phyloP scores from a whole-genome alignment of 2,888 invertebrate species.

The Drosophila austrosaltans region DNA sequence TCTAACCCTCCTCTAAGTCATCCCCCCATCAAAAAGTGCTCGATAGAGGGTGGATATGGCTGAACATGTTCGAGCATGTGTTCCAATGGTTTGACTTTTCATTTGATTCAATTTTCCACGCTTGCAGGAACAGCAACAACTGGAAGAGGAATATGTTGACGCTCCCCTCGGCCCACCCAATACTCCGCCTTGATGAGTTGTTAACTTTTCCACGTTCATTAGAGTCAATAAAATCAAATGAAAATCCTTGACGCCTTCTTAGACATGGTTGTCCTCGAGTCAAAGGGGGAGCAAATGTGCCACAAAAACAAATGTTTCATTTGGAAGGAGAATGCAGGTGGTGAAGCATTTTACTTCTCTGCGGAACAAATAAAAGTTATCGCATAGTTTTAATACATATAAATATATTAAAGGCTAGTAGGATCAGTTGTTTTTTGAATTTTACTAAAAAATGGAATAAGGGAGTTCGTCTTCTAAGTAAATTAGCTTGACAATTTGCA shows the following conservation, averaged over 20 bases:
- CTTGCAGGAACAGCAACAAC: slow-evolving; percentile 5
- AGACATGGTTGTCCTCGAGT: slow-evolving; percentile 47
- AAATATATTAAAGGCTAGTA: too few species aligned
- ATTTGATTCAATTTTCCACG: slow-evolving; percentile 75
- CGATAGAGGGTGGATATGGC: slow-evolving; percentile 32
- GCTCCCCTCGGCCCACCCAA: slow-evolving; percentile 18
- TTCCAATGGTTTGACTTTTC: slow-evolving; percentile 76
- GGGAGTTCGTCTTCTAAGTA: too few species aligned
- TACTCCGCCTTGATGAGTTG: slow-evolving; percentile 62
- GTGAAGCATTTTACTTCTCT: neutral
- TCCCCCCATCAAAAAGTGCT: slow-evolving; percentile 17
- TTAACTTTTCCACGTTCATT: slow-evolving; percentile 72
- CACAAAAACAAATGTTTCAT: slow-evolving; percentile 17
- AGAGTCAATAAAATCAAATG: slow-evolving; percentile 78
- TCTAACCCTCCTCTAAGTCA: slow-evolving; percentile 52
- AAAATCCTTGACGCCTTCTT: slow-evolving; percentile 72
- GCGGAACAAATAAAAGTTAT: too few species aligned
- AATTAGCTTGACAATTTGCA: too few species aligned
- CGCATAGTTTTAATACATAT: too few species aligned
- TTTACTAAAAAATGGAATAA: too few species aligned
- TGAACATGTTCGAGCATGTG: slow-evolving; percentile 51
- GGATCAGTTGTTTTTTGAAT: too few species aligned
- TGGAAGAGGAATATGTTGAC: slow-evolving; percentile 38
- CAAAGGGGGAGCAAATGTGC: slow-evolving; percentile 18
- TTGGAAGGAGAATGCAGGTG: neutral